phyloP scores from a whole-genome alignment of 2,113 vertebrate genomes.

The Mesoclemmys tuberculata region DNA sequence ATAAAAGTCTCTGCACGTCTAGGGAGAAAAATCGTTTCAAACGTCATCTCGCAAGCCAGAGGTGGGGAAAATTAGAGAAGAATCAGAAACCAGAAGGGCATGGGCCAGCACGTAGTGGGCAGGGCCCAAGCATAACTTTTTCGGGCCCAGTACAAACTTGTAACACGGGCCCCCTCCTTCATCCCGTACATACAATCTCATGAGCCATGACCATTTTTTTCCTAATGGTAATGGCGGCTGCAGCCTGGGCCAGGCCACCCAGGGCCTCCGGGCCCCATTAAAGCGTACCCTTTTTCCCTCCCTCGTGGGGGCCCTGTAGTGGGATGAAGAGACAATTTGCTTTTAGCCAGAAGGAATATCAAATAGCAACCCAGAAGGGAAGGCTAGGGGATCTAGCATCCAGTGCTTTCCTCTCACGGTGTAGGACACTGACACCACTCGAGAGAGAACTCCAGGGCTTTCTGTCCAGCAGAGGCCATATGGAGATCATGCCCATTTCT shows the following conservation, averaged over 20 bases:
- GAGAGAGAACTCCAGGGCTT: background rate
- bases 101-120: background rate
- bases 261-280: too few relatives aligned
- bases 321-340: background rate
- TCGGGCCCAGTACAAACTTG: too few relatives aligned
- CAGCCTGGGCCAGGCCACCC: too few relatives aligned
- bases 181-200: too few relatives aligned
- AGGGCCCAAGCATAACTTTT: too few relatives aligned
- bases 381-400: background rate
- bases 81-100: background rate
- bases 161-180: too few relatives aligned
- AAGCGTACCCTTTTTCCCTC: too few relatives aligned
- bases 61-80: background rate
- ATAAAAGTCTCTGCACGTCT: background rate
- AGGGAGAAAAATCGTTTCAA: background rate
- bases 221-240: too few relatives aligned
- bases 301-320: too few relatives aligned
- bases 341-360: background rate
- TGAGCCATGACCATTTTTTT: too few relatives aligned
- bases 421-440: background rate
- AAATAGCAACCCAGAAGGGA: background rate
- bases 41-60: background rate
- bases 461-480: background rate
- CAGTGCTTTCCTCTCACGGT: background rate
- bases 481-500: background rate